These are phyloP conservation scores for Graphium colonna DNA, from an alignment of 2,888 invertebrate species.

Conservation along the genomic window DNA sequence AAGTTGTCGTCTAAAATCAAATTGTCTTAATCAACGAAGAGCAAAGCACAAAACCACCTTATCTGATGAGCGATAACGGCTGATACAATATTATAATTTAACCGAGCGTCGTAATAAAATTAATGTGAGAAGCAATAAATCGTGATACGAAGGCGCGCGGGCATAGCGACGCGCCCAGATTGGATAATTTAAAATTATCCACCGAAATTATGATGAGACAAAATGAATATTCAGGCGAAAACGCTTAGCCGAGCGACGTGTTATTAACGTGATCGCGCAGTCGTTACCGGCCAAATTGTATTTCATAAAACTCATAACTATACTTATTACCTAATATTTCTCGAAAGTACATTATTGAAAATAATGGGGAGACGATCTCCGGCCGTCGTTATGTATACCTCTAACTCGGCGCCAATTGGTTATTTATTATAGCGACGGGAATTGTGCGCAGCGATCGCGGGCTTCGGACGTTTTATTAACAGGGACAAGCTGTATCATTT, in stretches of 20 bases:
- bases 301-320: conserved; percentile 77
- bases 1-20: not conserved
- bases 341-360: conserved; percentile 70
- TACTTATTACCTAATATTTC: conserved; percentile 76
- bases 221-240: conserved; percentile 77
- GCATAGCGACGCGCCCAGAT: conserved; percentile 47
- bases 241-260: conserved; percentile 67
- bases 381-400: conserved; percentile 18
- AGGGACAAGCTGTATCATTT: not conserved
- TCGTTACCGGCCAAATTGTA: conserved; percentile 75
- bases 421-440: conserved; percentile 32
- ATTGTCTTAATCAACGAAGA: not conserved
- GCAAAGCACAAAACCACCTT: conserved; percentile 8
- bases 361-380: conserved; percentile 46
- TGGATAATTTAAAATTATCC: conserved; percentile 74
- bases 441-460: not conserved
- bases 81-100: conserved; percentile 23
- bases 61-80: conserved; percentile 22
- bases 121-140: conserved; percentile 63
- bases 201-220: conserved; percentile 72
- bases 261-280: conserved; percentile 77
- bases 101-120: conserved; percentile 39
- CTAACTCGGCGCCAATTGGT: conserved; percentile 23
- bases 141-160: conserved; percentile 44
- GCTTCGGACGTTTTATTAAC: not conserved